A percentile compares a stretch with the other conserved stretches of the same genome.
Evolutionary conservation across 2,797 vertebrate species (phyloP).

Genomic region (Bradypodion pumilum): DNA sequence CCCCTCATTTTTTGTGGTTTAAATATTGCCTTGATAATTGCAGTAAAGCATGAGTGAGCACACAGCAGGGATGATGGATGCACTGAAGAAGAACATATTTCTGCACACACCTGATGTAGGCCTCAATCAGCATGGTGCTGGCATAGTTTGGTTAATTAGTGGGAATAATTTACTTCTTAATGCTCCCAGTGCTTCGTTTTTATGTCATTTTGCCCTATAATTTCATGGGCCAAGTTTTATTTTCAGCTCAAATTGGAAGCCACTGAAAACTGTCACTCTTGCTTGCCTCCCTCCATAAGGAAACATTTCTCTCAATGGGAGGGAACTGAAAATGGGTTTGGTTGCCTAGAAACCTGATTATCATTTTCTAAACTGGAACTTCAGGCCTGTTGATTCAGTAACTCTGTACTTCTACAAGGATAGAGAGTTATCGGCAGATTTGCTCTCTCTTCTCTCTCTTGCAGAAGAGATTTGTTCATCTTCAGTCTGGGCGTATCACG

Average conservation of each 20-base stretch:
- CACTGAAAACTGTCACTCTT: constrained; percentile 63
- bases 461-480: background rate
- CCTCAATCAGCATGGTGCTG: background rate
- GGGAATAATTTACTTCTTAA: constrained; percentile 28
- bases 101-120: constrained; percentile 14
- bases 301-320: constrained; percentile 64
- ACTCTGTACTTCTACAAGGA: constrained; percentile 33
- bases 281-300: constrained; percentile 56
- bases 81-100: background rate
- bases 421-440: background rate
- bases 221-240: constrained; percentile 53
- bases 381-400: constrained; percentile 55
- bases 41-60: constrained; percentile 20
- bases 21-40: constrained; percentile 21
- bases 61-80: background rate
- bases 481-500: background rate
- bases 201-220: constrained; percentile 41
- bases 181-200: background rate
- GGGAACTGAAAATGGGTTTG: constrained; percentile 60
- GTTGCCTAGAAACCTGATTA: constrained; percentile 74
- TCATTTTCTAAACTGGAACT: constrained; percentile 62
- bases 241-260: constrained; percentile 62
- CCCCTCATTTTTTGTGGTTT: background rate
- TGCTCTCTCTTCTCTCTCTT: background rate
- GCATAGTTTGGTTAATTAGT: constrained; percentile 34